Conservation (phyloP, 2,888 invertebrate species). For the Euproctis similis region DNA sequence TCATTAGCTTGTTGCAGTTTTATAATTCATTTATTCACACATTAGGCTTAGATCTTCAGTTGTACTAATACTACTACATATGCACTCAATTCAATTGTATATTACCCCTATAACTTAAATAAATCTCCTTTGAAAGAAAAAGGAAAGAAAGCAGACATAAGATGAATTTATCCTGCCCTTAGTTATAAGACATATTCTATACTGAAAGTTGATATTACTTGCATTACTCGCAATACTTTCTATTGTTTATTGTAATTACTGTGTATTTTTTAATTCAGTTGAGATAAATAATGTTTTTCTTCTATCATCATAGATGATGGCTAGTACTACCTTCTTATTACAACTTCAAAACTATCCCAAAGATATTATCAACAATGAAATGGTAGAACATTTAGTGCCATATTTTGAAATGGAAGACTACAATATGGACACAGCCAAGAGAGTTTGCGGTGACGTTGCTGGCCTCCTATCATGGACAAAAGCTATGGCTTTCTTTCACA, state of each 20-base stretch:
- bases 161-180: no score
- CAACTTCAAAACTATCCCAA: slow-evolving; percentile 96
- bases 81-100: no score
- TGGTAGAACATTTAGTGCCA: slow-evolving; percentile 93
- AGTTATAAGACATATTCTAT: no score
- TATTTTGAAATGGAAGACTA: slow-evolving; percentile 98
- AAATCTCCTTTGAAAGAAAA: no score
- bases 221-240: no score
- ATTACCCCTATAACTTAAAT: no score
- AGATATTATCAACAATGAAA: slow-evolving; percentile 97
- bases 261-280: not conserved
- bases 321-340: slow-evolving; percentile 92
- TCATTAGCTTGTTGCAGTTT: no score
- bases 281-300: not conserved
- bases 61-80: no score
- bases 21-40: no score
- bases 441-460: slow-evolving; percentile 97
- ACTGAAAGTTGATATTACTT: no score
- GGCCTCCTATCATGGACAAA: slow-evolving; percentile 97
- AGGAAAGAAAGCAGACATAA: no score
- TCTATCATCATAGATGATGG: slow-evolving; percentile 85
- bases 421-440: slow-evolving; percentile 95
- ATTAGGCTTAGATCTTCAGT: no score
- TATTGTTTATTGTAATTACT: not conserved
- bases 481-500: slow-evolving; percentile 96